Conservation (phyloP, 2,888 invertebrate genomes). For the Hirtodrosophila alboralis region DNA sequence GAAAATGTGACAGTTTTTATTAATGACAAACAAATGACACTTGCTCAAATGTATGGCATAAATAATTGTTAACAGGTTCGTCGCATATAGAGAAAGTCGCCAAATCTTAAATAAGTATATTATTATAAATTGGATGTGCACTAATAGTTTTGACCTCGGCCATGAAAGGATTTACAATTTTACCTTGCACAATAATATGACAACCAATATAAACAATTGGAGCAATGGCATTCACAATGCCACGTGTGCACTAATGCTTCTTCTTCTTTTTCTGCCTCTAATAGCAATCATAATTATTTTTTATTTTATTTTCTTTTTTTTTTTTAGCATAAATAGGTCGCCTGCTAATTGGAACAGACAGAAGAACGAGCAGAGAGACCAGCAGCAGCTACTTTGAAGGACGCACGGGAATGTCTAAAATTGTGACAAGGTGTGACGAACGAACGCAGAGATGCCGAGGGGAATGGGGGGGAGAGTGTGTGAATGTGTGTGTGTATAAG, state of each 20-base stretch:
- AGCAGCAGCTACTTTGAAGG: slow-evolving; percentile 65
- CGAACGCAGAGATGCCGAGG: neutral
- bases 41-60: slow-evolving; percentile 30
- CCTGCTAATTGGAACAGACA: slow-evolving; percentile 72
- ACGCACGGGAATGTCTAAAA: slow-evolving; percentile 48
- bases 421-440: slow-evolving; percentile 62
- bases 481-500: slow-evolving; percentile 6
- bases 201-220: slow-evolving; percentile 36
- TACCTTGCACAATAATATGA: slow-evolving; percentile 43
- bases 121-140: slow-evolving; percentile 74
- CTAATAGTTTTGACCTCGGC: slow-evolving; percentile 79
- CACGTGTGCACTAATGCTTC: slow-evolving; percentile 44
- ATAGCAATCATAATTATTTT: slow-evolving; percentile 70
- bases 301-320: slow-evolving; percentile 1
- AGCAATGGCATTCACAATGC: slow-evolving; percentile 68
- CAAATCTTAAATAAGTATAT: slow-evolving; percentile 40
- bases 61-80: slow-evolving; percentile 74
- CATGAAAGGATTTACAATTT: slow-evolving; percentile 76
- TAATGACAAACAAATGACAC: slow-evolving; percentile 41
- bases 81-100: slow-evolving; percentile 22
- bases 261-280: slow-evolving; percentile 17
- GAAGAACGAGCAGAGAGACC: slow-evolving; percentile 10
- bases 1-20: slow-evolving; percentile 57
- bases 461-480: neutral
- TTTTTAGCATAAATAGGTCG: slow-evolving; percentile 57